These are phyloP conservation scores for Heterotilapia buettikoferi DNA, from an alignment of 2,113 vertebrate species.

Conservation along the genomic window DNA sequence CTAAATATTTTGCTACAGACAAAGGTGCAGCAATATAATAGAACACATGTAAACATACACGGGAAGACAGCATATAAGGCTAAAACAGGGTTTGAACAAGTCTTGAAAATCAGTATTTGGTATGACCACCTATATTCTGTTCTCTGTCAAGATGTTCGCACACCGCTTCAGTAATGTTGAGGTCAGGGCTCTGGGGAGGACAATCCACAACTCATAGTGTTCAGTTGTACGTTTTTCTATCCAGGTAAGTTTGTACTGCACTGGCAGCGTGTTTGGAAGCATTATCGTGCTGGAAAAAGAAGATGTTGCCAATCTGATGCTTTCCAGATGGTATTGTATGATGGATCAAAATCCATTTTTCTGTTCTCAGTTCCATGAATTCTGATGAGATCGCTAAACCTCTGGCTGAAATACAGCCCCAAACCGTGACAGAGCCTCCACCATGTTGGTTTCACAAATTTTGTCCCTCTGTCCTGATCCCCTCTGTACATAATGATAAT, in stretches of 20 bases:
- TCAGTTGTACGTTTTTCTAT: neutral
- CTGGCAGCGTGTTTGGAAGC: neutral
- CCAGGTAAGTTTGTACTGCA: neutral
- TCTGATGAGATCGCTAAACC: neutral
- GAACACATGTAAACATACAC: neutral
- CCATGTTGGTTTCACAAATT: neutral
- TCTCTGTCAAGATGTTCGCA: neutral
- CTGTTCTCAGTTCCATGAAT: neutral
- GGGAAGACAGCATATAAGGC: neutral
- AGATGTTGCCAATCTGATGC: neutral
- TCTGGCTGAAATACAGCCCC: neutral
- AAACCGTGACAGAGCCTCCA: neutral
- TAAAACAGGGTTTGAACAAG: neutral
- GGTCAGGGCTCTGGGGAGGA: neutral
- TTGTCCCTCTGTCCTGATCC: neutral
- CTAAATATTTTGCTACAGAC: neutral
- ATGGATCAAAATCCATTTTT: neutral
- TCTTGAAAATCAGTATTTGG: neutral
- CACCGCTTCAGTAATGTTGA: neutral
- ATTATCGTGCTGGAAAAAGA: neutral
- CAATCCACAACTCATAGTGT: neutral
- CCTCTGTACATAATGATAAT: neutral
- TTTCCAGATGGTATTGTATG: neutral
- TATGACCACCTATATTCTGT: neutral
- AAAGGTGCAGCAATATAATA: neutral